Evolutionary conservation across 2,888 invertebrate genomes (phyloP).

Genomic region (Drosophila imparisetae): DNA sequence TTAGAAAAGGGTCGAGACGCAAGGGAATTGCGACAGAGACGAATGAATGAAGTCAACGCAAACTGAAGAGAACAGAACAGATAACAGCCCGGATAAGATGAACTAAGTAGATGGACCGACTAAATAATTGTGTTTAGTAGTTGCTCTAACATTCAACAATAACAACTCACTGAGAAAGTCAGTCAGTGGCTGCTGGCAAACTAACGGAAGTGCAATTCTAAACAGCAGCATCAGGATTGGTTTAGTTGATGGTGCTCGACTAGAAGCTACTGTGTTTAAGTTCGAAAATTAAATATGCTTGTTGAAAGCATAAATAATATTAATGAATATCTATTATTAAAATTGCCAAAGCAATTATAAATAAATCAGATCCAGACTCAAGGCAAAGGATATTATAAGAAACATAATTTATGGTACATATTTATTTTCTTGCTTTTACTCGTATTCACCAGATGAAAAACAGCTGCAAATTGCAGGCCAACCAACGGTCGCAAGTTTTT

Average conservation of each 20-base stretch:
- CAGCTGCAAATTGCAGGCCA: conserved; percentile 7
- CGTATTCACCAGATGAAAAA: neutral
- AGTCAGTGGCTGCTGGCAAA: conserved; percentile 1
- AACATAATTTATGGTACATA: neutral
- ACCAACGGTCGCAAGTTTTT: conserved; percentile 26
- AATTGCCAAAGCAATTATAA: neutral
- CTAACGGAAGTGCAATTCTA: conserved; percentile 12
- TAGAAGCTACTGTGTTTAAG: neutral
- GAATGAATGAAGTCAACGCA: conserved; percentile 69
- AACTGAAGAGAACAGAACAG: conserved; percentile 8
- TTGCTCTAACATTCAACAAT: conserved; percentile 35
- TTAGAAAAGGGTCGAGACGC: conserved; percentile 54
- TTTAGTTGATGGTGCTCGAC: neutral
- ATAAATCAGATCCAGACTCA: neutral
- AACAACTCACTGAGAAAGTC: conserved; percentile 18
- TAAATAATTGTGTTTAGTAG: conserved; percentile 68
- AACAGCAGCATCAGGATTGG: neutral
- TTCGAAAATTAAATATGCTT: neutral
- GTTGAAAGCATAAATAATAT: neutral
- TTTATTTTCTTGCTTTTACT: neutral
- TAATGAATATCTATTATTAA: neutral
- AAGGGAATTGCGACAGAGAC: conserved; percentile 63
- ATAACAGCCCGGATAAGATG: conserved; percentile 16
- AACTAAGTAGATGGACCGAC: conserved; percentile 39
- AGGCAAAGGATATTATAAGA: neutral